Evolutionary conservation across 1,140 invertebrate genomes (phyloP).

Genomic region (Drosophila santomea): DNA sequence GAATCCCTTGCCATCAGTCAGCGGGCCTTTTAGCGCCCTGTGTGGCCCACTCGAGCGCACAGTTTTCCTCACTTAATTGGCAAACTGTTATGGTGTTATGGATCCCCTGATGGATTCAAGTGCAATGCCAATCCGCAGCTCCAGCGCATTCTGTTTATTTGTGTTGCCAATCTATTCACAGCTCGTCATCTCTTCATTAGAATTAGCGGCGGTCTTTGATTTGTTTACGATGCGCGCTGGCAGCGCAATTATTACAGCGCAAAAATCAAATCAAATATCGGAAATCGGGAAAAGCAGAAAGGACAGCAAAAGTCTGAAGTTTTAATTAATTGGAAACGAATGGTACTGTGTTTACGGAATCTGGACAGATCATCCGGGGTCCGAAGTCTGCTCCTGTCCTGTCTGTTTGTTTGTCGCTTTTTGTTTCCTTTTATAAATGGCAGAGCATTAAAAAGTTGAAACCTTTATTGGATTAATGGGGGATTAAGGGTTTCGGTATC

Average conservation of each 20-base stretch:
- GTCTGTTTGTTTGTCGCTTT: slow-evolving; percentile 23
- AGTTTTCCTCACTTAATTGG: slow-evolving; percentile 79
- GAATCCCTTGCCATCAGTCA: slow-evolving; percentile 16
- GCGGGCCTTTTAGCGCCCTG: slow-evolving; percentile 26
- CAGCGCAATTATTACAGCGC: slow-evolving; percentile 64
- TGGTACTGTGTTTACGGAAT: slow-evolving; percentile 48
- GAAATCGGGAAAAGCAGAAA: too few relatives aligned
- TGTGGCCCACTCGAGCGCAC: slow-evolving; percentile 67
- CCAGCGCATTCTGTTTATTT: slow-evolving; percentile 62
- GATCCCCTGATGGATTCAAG: slow-evolving; percentile 67
- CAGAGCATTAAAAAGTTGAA: slow-evolving; percentile 22
- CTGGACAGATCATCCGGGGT: neutral
- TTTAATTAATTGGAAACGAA: slow-evolving; percentile 50
- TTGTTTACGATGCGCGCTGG: slow-evolving; percentile 67
- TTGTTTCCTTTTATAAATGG: slow-evolving; percentile 33
- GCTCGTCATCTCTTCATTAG: slow-evolving; percentile 71
- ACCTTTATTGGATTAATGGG: slow-evolving; percentile 45
- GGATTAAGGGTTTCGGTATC: neutral
- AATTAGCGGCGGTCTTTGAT: slow-evolving; percentile 57
- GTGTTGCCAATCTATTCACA: slow-evolving; percentile 79
- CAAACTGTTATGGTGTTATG: slow-evolving; percentile 18
- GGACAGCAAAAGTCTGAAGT: slow-evolving; percentile 18
- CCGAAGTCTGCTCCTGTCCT: slow-evolving; percentile 28
- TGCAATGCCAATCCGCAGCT: slow-evolving; percentile 44
- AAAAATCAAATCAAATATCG: slow-evolving; percentile 37